Percentiles rank a stretch among this genome's conserved stretches.
phyloP scores from a whole-genome alignment of 2,888 invertebrate genomes.

The Plebejus anna region DNA sequence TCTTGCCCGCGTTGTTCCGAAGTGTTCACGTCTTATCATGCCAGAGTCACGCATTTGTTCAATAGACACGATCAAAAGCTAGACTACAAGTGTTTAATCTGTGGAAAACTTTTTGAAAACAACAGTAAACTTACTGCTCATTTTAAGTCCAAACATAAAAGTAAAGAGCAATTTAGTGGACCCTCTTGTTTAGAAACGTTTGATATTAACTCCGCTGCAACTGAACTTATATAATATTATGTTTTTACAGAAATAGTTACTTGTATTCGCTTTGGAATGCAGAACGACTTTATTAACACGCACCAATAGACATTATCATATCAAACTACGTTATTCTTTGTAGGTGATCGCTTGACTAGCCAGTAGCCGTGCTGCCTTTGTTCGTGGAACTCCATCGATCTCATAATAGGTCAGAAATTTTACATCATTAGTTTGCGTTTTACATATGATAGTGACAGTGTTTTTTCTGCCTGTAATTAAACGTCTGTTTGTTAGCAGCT shows the following conservation, averaged over 20 bases:
- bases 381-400: background rate
- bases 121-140: constrained; percentile 61
- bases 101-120: constrained; percentile 56
- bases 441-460: background rate
- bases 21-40: constrained; percentile 60
- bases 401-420: background rate
- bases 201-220: constrained; percentile 52
- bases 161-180: constrained; percentile 49
- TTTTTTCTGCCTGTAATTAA: too few species aligned
- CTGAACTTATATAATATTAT: constrained; percentile 43
- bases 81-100: constrained; percentile 54
- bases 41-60: constrained; percentile 61
- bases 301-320: too few species aligned
- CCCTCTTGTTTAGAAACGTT: constrained; percentile 52
- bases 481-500: too few species aligned
- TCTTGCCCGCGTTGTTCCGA: constrained; percentile 65
- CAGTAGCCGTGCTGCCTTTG: too few species aligned
- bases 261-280: background rate
- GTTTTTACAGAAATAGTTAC: constrained; percentile 48
- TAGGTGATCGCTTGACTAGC: background rate
- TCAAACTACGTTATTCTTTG: background rate
- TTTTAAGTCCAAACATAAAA: constrained; percentile 50
- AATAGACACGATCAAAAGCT: constrained; percentile 53
- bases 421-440: background rate
- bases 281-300: too few species aligned